Base-by-base conservation (phyloP, 2,797 vertebrate species). In the Tarsius wallacei region DNA sequence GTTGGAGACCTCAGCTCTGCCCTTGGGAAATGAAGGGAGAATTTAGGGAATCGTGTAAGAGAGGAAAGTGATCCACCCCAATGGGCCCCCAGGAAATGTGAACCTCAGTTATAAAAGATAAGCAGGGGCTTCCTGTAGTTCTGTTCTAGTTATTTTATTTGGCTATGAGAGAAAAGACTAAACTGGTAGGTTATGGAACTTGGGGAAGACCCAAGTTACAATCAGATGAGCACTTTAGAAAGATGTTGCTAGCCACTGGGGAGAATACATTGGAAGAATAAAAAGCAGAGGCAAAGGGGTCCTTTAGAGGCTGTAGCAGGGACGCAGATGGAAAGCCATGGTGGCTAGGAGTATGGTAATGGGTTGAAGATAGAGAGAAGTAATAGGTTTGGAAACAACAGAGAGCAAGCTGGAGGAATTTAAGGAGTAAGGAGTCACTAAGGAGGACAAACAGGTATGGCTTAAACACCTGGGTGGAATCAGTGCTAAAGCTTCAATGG, bases 151-250 rank as follows among this genome's bases (percentile, higher is more conserved):
- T 96, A 77, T 90, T 84, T 90, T 85, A 90, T 90, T 96, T 81
- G 93, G 49, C 87, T 55, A 0, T 64, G 68, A 73, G 74, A 78
- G 85, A 47, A 78, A 95, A 91, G 66, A 22, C 0, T 82, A 64
- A 42, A 82, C n/a, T 71, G 6, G 1, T 89, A 94, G 66, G 31
- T 80, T 55, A 13, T 31, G n/a, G 53, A 80, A 91, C 51, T 94
- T 82, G 42, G n/a, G 74, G 76, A 70, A 82, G 70, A 96, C 80
- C 66, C 92, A 26, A 42, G 26, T 88, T 76, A 57, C 68, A 57
- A 17, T 88, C 53, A 80, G 71, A 93, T 93, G 82, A 90, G 36
- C 84, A 63, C 84, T 90, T 95, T 86, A 63, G 84, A 51, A 88
- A 89, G 93, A 55, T 26, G 61, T 49, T 70, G 74, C 42, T 70